Percentiles rank a stretch among this genome's conserved stretches.
phyloP scores from a whole-genome alignment of 2,113 vertebrate species.

The Coturnix japonica region DNA sequence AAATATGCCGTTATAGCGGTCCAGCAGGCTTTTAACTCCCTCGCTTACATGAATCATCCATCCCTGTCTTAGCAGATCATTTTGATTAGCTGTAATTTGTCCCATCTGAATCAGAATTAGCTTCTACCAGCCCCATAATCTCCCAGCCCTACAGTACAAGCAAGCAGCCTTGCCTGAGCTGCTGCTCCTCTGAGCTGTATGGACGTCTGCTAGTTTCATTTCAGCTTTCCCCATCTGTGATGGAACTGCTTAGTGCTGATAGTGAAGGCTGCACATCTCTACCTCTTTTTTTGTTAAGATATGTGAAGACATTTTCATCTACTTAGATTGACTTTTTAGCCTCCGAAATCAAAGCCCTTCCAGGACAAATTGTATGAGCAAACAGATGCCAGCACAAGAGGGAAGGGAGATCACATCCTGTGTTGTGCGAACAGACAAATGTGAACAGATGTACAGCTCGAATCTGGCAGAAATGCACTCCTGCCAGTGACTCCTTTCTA shows the following conservation, averaged over 20 bases:
- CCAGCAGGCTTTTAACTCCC: not conserved
- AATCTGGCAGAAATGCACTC: conserved; percentile 17
- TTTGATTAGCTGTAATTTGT: conserved; percentile 45
- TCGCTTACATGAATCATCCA: not conserved
- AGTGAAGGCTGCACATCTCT: not conserved
- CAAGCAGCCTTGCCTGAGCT: not conserved
- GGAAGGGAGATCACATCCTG: not conserved
- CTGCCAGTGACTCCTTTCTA: conserved; percentile 26
- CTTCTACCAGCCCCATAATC: not conserved
- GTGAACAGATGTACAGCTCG: conserved; percentile 50
- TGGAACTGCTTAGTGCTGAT: not conserved
- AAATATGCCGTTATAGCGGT: not conserved
- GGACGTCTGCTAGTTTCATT: conserved; percentile 1
- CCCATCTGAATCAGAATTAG: conserved; percentile 23
- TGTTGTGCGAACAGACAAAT: conserved; percentile 35
- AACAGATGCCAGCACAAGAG: conserved; percentile 15
- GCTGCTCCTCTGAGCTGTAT: not conserved
- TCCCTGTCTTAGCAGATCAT: conserved; percentile 10
- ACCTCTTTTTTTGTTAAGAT: not conserved
- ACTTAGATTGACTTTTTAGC: not conserved
- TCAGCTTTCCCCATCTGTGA: not conserved
- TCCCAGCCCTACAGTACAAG: not conserved
- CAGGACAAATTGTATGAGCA: not conserved
- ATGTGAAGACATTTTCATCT: not conserved
- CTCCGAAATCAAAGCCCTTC: not conserved